Percentiles rank a stretch among this genome's conserved stretches.
Evolutionary conservation across 1,140 invertebrate genomes (phyloP).

Genomic region (Zaprionus ghesquierei): DNA sequence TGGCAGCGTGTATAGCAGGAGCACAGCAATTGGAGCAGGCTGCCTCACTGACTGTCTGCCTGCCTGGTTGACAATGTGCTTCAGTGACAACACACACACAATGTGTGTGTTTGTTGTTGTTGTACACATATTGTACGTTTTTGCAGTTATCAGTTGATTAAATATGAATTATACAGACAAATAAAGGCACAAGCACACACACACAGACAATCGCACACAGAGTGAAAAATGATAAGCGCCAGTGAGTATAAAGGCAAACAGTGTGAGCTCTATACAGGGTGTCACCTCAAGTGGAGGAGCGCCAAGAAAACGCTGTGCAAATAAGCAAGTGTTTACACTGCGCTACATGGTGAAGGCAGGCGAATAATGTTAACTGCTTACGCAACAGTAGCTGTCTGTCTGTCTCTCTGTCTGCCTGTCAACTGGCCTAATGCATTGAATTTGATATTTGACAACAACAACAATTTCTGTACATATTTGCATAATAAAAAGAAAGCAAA

Average conservation of each 20-base stretch:
- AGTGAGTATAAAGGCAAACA: conserved; percentile 33
- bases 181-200: conserved; percentile 37
- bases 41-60: neutral
- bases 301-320: neutral
- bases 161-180: conserved; percentile 75
- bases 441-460: neutral
- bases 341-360: neutral
- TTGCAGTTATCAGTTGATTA: conserved; percentile 75
- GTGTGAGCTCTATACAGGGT: conserved; percentile 48
- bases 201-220: conserved; percentile 11
- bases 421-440: neutral
- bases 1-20: conserved; percentile 63
- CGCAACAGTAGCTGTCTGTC: neutral
- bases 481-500: neutral
- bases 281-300: too few relatives aligned
- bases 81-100: conserved; percentile 2
- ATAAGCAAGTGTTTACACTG: neutral
- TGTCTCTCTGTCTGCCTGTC: neutral
- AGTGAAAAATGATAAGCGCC: conserved; percentile 70
- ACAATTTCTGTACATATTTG: neutral
- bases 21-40: conserved; percentile 68
- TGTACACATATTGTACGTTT: conserved; percentile 49
- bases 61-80: conserved; percentile 25
- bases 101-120: conserved; percentile 16
- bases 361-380: neutral